Conservation (phyloP, 1,140 invertebrate genomes). For the Whitmania pigra region DNA sequence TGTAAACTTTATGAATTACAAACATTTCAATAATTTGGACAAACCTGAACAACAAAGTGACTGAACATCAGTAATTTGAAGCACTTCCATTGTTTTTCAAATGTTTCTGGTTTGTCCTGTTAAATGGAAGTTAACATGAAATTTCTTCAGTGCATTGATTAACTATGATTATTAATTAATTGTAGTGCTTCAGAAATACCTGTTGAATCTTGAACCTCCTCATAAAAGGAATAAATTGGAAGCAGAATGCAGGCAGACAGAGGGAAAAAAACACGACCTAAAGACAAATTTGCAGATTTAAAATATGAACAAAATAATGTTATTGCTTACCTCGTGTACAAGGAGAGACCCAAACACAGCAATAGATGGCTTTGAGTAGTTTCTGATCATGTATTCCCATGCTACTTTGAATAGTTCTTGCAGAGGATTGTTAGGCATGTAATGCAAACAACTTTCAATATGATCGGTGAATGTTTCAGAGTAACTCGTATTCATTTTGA, state of each 20-base stretch:
- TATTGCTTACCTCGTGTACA: constrained; percentile 32
- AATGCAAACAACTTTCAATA: constrained; percentile 26
- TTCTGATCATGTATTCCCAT: constrained; percentile 33
- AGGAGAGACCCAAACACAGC: constrained; percentile 35
- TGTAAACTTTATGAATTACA: background rate
- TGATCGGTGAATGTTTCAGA: background rate
- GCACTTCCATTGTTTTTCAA: constrained; percentile 34
- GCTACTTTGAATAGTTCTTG: constrained; percentile 27
- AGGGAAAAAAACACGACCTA: constrained; percentile 33
- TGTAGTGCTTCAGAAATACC: constrained; percentile 23
- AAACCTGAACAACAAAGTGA: constrained; percentile 35
- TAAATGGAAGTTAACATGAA: constrained; percentile 1
- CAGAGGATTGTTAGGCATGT: constrained; percentile 32
- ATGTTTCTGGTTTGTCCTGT: constrained; percentile 32
- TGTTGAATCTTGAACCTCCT: constrained; percentile 34
- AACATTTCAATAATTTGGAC: constrained; percentile 4
- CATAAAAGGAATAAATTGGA: constrained; percentile 37
- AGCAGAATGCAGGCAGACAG: constrained; percentile 34
- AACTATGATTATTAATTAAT: background rate
- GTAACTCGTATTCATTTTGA: too few relatives aligned
- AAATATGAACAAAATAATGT: background rate
- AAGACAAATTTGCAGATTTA: constrained; percentile 14
- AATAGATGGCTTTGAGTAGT: constrained; percentile 35
- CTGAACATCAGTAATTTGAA: constrained; percentile 34
- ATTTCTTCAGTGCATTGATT: background rate